Base-by-base conservation (phyloP, 2,113 vertebrate genomes). In the Coryphaenoides rupestris region DNA sequence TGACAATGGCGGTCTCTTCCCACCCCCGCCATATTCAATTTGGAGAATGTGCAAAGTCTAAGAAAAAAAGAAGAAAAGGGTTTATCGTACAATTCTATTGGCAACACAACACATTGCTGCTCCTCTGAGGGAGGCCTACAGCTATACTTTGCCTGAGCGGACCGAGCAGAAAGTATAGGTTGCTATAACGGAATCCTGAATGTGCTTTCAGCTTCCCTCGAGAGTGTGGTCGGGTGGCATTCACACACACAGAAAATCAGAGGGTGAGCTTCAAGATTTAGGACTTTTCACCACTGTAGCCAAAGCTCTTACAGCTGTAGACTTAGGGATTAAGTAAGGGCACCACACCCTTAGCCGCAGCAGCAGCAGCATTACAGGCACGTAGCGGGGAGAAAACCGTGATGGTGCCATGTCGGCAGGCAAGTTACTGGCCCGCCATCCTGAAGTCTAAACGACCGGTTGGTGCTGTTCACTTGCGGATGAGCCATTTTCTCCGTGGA, bases 261-360 rank as follows among this genome's bases (percentile, higher is more conserved):
- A 79, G 61, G 55, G 53, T 1, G 12, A 68, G 72, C 52, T 74
- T 60, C 1, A 61, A 64, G 57, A 45, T 74, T 57, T 1, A 66
- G 53, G 73, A 62, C 62, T 66, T 69, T 70, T 62, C 56, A 59
- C 70, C 66, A 67, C 72, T 65, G 21, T 55, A 56, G 66, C 74
- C 70, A 47, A 52, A 56, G 66, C 69, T 78, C 68, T 66, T 58
- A 76, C 50, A 63, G 69, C 73, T 69, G 69, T 15, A 61, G 62
- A 81, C 68, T 69, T 2, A 14, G 23, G 58, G 63, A 76, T 63
- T 54, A 69, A 64, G 63, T 55, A 73, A 71, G 55, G 65, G 65
- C 59, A 58, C 66, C 76, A 75, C 76, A 78, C 81, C 83, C 82
- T 73, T 21, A 21, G 62, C 72, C 69, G 52, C 73, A 78, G 68